A percentile compares a stretch with the other conserved stretches of the same genome.
These are phyloP conservation scores for Chaetorhynchus papuensis DNA, from an alignment of 2,113 vertebrate species.

Conservation along the genomic window DNA sequence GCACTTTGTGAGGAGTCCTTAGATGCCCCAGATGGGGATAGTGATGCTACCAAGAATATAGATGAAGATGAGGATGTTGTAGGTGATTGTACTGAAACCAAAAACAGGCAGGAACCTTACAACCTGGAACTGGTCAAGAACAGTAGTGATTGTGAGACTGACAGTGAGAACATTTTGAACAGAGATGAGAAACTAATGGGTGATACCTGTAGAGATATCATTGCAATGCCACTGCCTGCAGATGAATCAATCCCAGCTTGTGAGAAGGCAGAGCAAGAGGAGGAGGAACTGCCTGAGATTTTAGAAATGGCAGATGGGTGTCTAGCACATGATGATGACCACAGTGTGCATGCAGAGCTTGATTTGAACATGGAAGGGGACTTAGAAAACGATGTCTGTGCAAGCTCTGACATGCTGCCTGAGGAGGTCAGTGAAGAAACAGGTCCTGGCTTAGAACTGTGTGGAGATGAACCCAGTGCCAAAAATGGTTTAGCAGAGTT, in stretches of 20 bases:
- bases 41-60: background rate
- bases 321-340: background rate
- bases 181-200: background rate
- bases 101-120: background rate
- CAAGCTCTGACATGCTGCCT: background rate
- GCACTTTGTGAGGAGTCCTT: constrained; percentile 20
- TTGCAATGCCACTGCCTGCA: background rate
- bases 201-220: background rate
- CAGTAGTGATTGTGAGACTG: background rate
- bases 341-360: background rate
- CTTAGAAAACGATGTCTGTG: background rate
- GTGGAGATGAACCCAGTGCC: background rate
- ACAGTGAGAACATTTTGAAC: background rate
- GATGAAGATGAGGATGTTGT: background rate
- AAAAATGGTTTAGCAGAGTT: background rate
- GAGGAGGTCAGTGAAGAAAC: background rate
- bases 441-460: background rate
- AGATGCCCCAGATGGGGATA: background rate
- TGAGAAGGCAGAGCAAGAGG: background rate
- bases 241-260: background rate
- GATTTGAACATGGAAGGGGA: background rate
- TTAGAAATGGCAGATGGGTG: constrained; percentile 13
- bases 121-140: background rate
- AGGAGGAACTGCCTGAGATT: background rate
- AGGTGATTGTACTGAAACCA: background rate